Conservation (phyloP, 2,888 invertebrate genomes). For the Cataglyphis livida region DNA sequence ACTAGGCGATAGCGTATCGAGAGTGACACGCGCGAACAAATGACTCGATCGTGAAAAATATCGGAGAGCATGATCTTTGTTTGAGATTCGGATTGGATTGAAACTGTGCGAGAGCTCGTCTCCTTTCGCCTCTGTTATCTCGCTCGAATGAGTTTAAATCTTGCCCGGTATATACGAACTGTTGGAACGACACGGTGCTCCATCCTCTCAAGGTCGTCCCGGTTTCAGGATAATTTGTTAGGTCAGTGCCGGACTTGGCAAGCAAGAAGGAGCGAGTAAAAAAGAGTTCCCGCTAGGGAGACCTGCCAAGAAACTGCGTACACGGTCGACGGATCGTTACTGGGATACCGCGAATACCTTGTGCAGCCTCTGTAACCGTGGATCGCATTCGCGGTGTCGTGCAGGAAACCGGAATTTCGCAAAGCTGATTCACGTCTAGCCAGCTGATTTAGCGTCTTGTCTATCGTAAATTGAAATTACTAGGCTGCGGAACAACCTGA, state of each 20-base stretch:
- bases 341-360: conserved; percentile 63
- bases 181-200: conserved; percentile 9
- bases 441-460: conserved; percentile 64
- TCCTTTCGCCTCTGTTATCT: background rate
- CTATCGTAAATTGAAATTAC: background rate
- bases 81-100: background rate
- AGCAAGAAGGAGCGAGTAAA: conserved; percentile 54
- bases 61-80: background rate
- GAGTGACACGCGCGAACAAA: background rate
- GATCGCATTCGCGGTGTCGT: conserved; percentile 35
- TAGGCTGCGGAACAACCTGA: background rate
- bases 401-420: conserved; percentile 59
- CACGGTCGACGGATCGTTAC: conserved; percentile 60
- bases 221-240: conserved; percentile 45
- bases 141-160: conserved; percentile 10
- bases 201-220: conserved; percentile 43
- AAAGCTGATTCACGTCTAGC: conserved; percentile 57
- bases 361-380: conserved; percentile 48
- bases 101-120: background rate
- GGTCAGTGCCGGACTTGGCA: conserved; percentile 66
- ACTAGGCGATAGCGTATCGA: conserved; percentile 22
- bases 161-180: background rate
- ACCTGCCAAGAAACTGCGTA: conserved; percentile 67
- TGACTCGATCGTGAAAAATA: background rate
- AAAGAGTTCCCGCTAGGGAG: conserved; percentile 57